phyloP scores from a whole-genome alignment of 2,113 vertebrate species.

The Microcebus jonahi region DNA sequence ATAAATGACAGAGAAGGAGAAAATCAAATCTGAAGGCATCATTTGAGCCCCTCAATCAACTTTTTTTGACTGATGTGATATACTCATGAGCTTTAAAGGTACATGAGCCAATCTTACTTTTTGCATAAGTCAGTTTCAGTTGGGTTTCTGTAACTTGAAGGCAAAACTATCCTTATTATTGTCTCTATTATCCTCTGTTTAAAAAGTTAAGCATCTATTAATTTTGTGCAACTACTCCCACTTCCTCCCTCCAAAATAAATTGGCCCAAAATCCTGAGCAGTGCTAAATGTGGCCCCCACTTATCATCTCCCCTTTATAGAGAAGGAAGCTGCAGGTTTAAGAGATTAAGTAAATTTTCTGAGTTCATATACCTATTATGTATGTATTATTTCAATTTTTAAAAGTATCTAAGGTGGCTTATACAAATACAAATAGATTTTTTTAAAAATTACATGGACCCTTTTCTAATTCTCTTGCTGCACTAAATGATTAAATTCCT shows the following conservation, averaged over 20 bases:
- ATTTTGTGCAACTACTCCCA: not conserved
- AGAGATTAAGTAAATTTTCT: conserved; percentile 7
- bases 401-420: not conserved
- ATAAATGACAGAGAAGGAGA: not conserved
- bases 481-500: not conserved
- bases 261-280: not conserved
- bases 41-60: not conserved
- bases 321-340: not conserved
- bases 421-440: not conserved
- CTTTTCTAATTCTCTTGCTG: not conserved
- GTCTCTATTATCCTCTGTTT: not conserved
- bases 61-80: not conserved
- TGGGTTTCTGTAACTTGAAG: not conserved
- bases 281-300: not conserved
- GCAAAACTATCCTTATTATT: not conserved
- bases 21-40: not conserved
- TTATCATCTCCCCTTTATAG: not conserved
- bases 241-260: not conserved
- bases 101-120: not conserved
- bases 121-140: not conserved
- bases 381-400: not conserved
- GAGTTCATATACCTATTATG: not conserved
- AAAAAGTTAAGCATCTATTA: not conserved
- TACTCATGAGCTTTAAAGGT: not conserved
- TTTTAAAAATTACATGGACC: not conserved